phyloP scores from a whole-genome alignment of 2,113 vertebrate species.

The Gila orcuttii region DNA sequence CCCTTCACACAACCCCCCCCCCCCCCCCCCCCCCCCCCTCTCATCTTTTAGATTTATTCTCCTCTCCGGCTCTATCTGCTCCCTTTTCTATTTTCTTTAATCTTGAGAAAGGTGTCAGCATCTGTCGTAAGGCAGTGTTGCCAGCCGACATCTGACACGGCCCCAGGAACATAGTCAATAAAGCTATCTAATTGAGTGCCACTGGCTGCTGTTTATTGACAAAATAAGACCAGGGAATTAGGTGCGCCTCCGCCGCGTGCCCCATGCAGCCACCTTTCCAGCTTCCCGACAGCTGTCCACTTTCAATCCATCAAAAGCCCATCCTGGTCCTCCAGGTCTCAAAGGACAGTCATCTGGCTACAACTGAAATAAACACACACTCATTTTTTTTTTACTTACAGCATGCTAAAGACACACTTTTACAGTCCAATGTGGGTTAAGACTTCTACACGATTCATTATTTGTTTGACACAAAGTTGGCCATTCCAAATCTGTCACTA shows the following conservation, averaged over 20 bases:
- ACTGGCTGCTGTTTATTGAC: conserved; percentile 76
- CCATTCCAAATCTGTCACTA: too few species aligned
- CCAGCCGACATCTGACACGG: conserved; percentile 72
- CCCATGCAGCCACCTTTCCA: conserved; percentile 26
- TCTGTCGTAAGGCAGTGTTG: conserved; percentile 58
- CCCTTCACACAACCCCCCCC: background rate
- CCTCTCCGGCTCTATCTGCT: conserved; percentile 49
- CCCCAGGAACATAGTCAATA: conserved; percentile 72
- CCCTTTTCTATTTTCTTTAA: conserved; percentile 71
- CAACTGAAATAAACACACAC: conserved; percentile 18
- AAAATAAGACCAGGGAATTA: conserved; percentile 77
- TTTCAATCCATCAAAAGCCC: conserved; percentile 66
- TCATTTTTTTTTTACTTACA: too few species aligned
- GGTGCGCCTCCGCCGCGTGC: conserved; percentile 58
- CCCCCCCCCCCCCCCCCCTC: background rate
- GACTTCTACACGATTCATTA: too few species aligned
- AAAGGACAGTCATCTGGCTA: conserved; percentile 49
- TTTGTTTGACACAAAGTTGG: too few species aligned
- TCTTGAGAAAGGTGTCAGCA: conserved; percentile 63
- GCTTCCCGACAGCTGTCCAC: conserved; percentile 67
- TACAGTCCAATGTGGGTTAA: too few species aligned
- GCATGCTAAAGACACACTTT: too few species aligned
- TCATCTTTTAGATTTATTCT: conserved; percentile 42
- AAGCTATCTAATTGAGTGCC: conserved; percentile 76
- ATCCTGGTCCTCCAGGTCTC: conserved; percentile 50